phyloP scores from a whole-genome alignment of 1,140 invertebrate species.

The Drosophila ficusphila region DNA sequence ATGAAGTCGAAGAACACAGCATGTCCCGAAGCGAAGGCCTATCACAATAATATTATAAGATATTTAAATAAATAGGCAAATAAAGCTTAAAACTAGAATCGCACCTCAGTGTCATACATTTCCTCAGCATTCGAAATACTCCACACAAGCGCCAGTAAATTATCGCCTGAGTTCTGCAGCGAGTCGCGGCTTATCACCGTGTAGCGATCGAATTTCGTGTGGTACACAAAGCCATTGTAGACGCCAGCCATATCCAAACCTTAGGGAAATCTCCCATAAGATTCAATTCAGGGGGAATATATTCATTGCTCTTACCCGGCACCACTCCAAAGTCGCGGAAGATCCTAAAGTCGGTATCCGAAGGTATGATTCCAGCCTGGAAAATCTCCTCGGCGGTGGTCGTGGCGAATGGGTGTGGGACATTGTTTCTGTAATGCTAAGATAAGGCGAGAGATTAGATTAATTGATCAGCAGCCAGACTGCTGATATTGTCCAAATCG shows the following conservation, averaged over 20 bases:
- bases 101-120: constrained; percentile 84
- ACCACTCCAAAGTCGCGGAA: constrained; percentile 88
- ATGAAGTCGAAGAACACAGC: constrained; percentile 92
- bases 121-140: constrained; percentile 87
- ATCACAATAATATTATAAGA: not conserved
- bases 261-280: not conserved
- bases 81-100: not conserved
- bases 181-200: constrained; percentile 91
- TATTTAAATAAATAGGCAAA: not conserved
- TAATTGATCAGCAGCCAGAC: constrained; percentile 57
- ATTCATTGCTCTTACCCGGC: constrained; percentile 80
- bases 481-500: constrained; percentile 23
- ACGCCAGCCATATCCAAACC: constrained; percentile 95
- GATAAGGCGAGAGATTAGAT: constrained; percentile 85
- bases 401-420: constrained; percentile 92
- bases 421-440: constrained; percentile 92
- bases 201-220: constrained; percentile 92
- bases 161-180: constrained; percentile 92
- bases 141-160: constrained; percentile 89
- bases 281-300: not conserved
- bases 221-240: constrained; percentile 96
- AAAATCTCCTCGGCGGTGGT: constrained; percentile 93
- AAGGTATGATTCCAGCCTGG: constrained; percentile 92
- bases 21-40: constrained; percentile 84
- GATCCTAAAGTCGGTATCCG: constrained; percentile 95